A percentile compares a stretch with the other conserved stretches of the same genome.
These are phyloP conservation scores for Sarcophaga subvicina DNA, from an alignment of 2,888 invertebrate species.

Conservation along the genomic window DNA sequence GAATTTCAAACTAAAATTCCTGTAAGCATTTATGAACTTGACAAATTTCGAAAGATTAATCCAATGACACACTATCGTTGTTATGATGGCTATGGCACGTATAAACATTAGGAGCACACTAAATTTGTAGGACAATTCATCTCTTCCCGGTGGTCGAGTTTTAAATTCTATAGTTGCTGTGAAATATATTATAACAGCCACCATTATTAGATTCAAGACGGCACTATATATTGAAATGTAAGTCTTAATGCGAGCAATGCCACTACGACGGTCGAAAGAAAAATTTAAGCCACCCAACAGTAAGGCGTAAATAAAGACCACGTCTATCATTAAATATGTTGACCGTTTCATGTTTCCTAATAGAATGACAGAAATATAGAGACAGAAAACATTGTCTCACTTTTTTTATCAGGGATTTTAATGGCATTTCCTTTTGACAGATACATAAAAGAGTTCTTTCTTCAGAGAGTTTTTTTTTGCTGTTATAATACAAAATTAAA, in stretches of 20 bases:
- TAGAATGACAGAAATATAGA: neutral
- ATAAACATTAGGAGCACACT: neutral
- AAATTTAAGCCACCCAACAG: conserved; percentile 42
- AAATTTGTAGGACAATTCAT: conserved; percentile 24
- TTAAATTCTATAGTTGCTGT: conserved; percentile 6
- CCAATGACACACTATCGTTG: conserved; percentile 32
- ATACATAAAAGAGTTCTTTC: no score
- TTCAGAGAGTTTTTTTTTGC: no score
- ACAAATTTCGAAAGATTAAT: conserved; percentile 19
- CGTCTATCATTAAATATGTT: conserved; percentile 30
- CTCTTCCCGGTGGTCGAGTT: neutral
- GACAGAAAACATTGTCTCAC: neutral
- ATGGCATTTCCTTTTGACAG: no score
- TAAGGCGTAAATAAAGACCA: conserved; percentile 24
- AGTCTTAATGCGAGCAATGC: neutral
- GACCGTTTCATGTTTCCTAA: conserved; percentile 33
- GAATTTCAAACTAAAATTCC: conserved; percentile 16
- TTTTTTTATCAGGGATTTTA: no score
- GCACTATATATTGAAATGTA: neutral
- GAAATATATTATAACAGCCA: conserved; percentile 15
- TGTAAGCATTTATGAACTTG: conserved; percentile 13
- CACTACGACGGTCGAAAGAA: conserved; percentile 7
- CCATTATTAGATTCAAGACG: neutral
- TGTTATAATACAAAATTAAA: no score
- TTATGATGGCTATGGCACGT: conserved; percentile 7